These are phyloP conservation scores for Micropterix aruncella DNA, from an alignment of 2,888 invertebrate species.

Conservation along the genomic window DNA sequence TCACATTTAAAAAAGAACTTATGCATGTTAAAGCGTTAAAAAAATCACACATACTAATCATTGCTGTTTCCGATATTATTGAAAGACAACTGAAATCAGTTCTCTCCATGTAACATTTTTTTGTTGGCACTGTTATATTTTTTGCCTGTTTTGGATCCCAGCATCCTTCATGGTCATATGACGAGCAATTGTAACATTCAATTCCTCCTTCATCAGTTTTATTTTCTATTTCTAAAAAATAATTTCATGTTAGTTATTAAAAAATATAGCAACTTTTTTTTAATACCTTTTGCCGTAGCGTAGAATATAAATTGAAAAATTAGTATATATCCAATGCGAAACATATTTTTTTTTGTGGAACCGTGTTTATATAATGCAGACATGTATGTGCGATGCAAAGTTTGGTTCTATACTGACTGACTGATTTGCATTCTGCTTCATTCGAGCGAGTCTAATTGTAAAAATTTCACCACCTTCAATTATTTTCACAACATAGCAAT, in stretches of 20 bases:
- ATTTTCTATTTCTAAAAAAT: too few species aligned
- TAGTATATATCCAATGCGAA: not conserved
- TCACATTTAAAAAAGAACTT: not conserved
- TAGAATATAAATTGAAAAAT: not conserved
- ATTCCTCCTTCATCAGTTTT: constrained; percentile 21
- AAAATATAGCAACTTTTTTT: too few species aligned
- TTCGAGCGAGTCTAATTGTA: too few species aligned
- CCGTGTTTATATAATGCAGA: too few species aligned
- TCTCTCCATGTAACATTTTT: constrained; percentile 36
- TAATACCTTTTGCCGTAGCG: not conserved
- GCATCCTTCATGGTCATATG: constrained; percentile 35
- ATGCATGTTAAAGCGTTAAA: not conserved
- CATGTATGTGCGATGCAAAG: too few species aligned
- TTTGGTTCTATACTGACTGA: too few species aligned
- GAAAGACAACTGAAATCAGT: constrained; percentile 33
- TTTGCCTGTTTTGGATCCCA: constrained; percentile 37
- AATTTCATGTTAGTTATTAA: too few species aligned
- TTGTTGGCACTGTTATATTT: constrained; percentile 31
- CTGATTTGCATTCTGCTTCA: too few species aligned
- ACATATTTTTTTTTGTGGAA: not conserved
- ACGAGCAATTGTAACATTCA: constrained; percentile 35
- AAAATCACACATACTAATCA: constrained; percentile 21
- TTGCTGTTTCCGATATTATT: constrained; percentile 33
- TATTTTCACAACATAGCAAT: too few species aligned
- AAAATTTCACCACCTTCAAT: too few species aligned